Conservation (phyloP, 2,888 invertebrate species). For the Drosophila incognita region DNA sequence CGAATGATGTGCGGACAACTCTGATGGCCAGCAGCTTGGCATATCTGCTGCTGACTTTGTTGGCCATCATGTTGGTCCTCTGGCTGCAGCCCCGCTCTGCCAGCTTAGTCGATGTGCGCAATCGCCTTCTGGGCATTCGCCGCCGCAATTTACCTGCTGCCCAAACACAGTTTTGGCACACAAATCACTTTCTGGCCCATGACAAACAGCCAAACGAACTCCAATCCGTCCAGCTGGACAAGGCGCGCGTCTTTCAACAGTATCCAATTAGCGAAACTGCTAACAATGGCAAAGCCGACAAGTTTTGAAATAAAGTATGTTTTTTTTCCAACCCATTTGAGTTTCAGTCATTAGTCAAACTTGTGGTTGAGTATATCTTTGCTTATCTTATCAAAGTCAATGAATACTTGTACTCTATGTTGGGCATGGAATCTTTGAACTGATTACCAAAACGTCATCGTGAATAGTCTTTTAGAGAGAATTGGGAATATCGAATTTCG, state of each 20-base stretch:
- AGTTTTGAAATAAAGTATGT: slow-evolving; percentile 44
- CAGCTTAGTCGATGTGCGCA: slow-evolving; percentile 78
- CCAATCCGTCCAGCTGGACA: slow-evolving; percentile 65
- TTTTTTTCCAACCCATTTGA: background rate
- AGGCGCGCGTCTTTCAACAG: slow-evolving; percentile 74
- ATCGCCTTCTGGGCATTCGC: slow-evolving; percentile 74
- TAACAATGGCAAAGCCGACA: slow-evolving; percentile 45
- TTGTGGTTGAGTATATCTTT: background rate
- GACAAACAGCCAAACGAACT: slow-evolving; percentile 69
- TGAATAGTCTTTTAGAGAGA: background rate
- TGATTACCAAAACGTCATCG: background rate
- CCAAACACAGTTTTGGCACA: slow-evolving; percentile 76
- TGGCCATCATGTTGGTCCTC: slow-evolving; percentile 62
- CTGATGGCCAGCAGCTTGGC: slow-evolving; percentile 62
- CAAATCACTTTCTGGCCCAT: slow-evolving; percentile 78
- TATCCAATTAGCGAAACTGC: slow-evolving; percentile 61
- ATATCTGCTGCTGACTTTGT: slow-evolving; percentile 54
- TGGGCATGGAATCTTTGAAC: background rate
- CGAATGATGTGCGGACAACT: slow-evolving; percentile 56
- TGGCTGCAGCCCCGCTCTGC: slow-evolving; percentile 69
- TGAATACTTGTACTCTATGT: background rate
- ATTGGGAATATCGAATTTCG: background rate
- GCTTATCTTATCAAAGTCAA: slow-evolving; percentile 6
- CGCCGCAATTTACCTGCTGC: slow-evolving; percentile 54
- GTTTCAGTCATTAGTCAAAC: slow-evolving; percentile 1